Evolutionary conservation across 2,113 vertebrate species (phyloP).

Genomic region (Artemisiospiza belli): DNA sequence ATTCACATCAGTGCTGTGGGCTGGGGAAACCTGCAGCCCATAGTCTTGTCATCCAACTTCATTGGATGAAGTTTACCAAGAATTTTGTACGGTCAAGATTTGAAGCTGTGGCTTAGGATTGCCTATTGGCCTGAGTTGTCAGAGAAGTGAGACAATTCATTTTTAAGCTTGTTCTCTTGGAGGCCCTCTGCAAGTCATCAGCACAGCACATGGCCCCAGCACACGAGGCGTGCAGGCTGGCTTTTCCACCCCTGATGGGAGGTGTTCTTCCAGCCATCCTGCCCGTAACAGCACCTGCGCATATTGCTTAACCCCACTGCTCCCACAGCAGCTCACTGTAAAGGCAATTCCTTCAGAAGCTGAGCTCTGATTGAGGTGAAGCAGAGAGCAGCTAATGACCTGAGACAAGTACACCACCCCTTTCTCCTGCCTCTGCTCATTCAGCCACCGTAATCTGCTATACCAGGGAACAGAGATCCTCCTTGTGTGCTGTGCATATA

Average conservation of each 20-base stretch:
- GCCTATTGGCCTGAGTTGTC: neutral
- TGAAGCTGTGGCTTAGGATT: neutral
- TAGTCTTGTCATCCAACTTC: neutral
- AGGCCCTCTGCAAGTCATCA: neutral
- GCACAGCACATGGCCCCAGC: accelerated
- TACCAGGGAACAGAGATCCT: neutral
- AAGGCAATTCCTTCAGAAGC: neutral
- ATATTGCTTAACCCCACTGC: neutral
- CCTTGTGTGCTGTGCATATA: neutral
- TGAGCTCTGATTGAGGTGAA: neutral
- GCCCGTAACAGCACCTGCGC: accelerated
- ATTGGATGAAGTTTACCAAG: neutral
- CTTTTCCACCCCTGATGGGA: neutral
- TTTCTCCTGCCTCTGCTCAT: neutral
- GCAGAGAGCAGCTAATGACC: neutral
- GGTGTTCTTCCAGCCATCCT: neutral
- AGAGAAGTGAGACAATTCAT: neutral
- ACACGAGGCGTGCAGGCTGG: accelerated
- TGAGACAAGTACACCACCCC: neutral
- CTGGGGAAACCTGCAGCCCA: neutral
- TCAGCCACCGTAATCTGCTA: neutral
- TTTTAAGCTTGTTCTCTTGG: neutral
- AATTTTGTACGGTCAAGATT: neutral
- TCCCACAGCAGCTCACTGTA: neutral
- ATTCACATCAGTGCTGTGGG: neutral